A percentile compares a stretch with the other conserved stretches of the same genome.
These are phyloP conservation scores for Heterotilapia buettikoferi DNA, from an alignment of 2,113 vertebrate species.

Conservation along the genomic window DNA sequence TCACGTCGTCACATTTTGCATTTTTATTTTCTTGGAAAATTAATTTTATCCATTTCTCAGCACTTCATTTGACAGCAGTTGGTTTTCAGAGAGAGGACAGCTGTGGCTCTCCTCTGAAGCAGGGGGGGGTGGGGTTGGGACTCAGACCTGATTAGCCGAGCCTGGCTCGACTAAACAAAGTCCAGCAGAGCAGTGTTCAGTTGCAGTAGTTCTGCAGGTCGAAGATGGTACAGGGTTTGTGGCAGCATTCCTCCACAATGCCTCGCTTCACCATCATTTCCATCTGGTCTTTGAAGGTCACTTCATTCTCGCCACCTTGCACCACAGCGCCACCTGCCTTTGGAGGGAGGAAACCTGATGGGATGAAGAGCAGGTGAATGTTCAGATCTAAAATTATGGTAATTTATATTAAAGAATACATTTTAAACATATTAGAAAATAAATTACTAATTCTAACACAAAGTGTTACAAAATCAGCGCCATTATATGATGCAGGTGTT, in stretches of 20 bases:
- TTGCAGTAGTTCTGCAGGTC: slow-evolving; percentile 94
- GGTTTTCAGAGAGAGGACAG: neutral
- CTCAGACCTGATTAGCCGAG: neutral
- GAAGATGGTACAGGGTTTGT: slow-evolving; percentile 81
- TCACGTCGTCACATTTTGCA: slow-evolving; percentile 31
- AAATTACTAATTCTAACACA: neutral
- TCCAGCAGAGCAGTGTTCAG: slow-evolving; percentile 43
- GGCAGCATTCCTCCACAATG: slow-evolving; percentile 93
- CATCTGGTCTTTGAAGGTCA: slow-evolving; percentile 75
- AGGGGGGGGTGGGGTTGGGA: accelerated
- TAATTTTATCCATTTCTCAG: slow-evolving; percentile 26
- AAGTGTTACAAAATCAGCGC: accelerated
- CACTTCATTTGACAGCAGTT: neutral
- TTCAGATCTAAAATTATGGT: neutral
- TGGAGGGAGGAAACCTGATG: slow-evolving; percentile 53
- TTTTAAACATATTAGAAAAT: neutral
- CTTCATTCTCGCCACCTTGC: slow-evolving; percentile 58
- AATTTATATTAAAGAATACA: neutral
- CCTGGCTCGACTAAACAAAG: neutral
- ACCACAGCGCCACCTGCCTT: slow-evolving; percentile 46
- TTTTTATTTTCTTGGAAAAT: slow-evolving; percentile 70
- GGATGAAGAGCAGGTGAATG: neutral
- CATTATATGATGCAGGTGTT: neutral
- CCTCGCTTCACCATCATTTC: slow-evolving; percentile 80
- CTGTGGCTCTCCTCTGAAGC: neutral